A percentile compares a stretch with the other conserved stretches of the same genome.
Evolutionary conservation across 2,888 invertebrate genomes (phyloP).

Genomic region (Elysia crispata): DNA sequence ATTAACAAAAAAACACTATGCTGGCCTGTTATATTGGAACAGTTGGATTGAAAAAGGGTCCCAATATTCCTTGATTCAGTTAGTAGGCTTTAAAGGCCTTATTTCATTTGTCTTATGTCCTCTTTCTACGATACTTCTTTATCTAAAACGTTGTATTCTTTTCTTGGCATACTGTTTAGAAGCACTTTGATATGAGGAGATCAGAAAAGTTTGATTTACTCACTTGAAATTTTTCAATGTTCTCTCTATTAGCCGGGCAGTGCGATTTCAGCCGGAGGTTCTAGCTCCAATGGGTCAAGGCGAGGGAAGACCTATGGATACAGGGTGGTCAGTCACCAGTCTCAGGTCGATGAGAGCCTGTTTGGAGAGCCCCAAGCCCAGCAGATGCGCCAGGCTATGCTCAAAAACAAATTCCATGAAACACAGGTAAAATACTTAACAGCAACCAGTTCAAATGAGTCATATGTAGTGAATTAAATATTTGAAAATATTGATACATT

Average conservation of each 20-base stretch:
- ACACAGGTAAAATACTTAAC: slow-evolving; percentile 22
- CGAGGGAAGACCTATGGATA: slow-evolving; percentile 74
- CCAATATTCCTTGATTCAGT: too few species aligned
- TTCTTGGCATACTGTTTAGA: too few species aligned
- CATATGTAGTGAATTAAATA: too few species aligned
- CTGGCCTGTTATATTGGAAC: too few species aligned
- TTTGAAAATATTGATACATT: too few species aligned
- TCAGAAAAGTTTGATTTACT: background rate
- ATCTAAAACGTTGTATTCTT: too few species aligned
- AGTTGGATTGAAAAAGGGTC: too few species aligned
- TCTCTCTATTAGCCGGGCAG: slow-evolving; percentile 73
- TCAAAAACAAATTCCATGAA: slow-evolving; percentile 62
- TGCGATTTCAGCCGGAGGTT: slow-evolving; percentile 70
- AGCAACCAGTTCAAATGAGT: too few species aligned
- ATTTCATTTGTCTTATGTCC: too few species aligned
- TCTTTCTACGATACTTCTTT: too few species aligned
- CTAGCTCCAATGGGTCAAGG: slow-evolving; percentile 68
- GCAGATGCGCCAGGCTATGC: slow-evolving; percentile 62
- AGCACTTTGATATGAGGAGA: background rate
- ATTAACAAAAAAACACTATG: too few species aligned
- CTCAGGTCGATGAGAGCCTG: slow-evolving; percentile 76
- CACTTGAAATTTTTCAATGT: background rate
- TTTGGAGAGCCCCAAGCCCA: slow-evolving; percentile 73
- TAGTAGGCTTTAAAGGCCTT: too few species aligned
- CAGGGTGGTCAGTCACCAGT: slow-evolving; percentile 72